These are phyloP conservation scores for Galbula dea DNA, from an alignment of 2,113 vertebrate genomes.

Conservation along the genomic window DNA sequence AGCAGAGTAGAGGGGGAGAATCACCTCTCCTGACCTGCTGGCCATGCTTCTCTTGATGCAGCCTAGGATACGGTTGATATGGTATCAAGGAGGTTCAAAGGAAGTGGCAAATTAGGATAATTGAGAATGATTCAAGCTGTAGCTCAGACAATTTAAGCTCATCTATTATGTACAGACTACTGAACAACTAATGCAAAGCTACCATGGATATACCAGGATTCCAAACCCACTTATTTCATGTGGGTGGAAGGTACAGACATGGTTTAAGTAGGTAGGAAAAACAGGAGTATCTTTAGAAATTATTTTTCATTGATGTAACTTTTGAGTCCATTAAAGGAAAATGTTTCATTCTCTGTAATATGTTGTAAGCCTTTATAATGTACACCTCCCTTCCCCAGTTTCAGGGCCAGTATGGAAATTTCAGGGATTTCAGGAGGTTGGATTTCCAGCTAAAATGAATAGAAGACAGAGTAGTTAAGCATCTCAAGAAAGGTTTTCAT, in stretches of 20 bases:
- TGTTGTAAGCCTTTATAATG: background rate
- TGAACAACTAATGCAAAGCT: background rate
- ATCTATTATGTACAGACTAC: background rate
- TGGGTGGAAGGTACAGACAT: background rate
- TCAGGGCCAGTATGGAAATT: background rate
- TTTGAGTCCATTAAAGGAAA: background rate
- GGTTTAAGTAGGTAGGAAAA: background rate
- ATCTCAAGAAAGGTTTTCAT: background rate
- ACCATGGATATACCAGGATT: background rate
- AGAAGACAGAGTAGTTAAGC: background rate
- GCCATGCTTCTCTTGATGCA: no score
- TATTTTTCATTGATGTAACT: background rate
- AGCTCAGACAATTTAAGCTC: background rate
- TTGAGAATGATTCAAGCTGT: background rate
- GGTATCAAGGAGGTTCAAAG: background rate
- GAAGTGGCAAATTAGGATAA: background rate
- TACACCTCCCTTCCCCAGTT: background rate
- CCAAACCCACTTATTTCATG: background rate
- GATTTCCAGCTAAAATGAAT: background rate
- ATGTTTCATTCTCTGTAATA: background rate
- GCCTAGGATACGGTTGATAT: no score
- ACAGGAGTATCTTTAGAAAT: background rate
- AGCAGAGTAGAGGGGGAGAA: no score
- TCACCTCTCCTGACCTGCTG: no score
- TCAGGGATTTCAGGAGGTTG: background rate